A percentile compares a stretch with the other conserved stretches of the same genome.
These are phyloP conservation scores for Drosophila falleni DNA, from an alignment of 2,888 invertebrate species.

Conservation along the genomic window DNA sequence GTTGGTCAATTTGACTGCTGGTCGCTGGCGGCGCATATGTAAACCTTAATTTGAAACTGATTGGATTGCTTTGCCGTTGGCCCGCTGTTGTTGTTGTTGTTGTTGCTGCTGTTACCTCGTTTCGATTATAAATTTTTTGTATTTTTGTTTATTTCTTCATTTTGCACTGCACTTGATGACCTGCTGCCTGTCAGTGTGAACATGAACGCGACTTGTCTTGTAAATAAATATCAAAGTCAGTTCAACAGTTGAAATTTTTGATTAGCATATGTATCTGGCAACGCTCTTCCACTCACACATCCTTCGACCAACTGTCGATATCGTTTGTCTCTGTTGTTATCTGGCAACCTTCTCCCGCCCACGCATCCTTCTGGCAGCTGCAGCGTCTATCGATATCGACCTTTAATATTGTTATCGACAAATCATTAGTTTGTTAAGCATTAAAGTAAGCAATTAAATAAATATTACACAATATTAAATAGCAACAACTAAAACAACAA, in stretches of 20 bases:
- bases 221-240: background rate
- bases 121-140: constrained; percentile 39
- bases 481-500: background rate
- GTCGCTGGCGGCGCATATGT: constrained; percentile 67
- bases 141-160: constrained; percentile 39
- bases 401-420: background rate
- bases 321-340: background rate
- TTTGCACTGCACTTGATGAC: constrained; percentile 60
- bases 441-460: background rate
- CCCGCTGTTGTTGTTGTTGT: constrained; percentile 25
- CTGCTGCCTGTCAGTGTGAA: constrained; percentile 7
- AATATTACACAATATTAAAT: constrained; percentile 20
- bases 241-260: background rate
- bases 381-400: constrained; percentile 1
- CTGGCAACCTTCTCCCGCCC: background rate
- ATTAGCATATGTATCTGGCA: background rate
- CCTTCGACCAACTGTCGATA: background rate
- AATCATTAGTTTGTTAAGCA: background rate
- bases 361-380: background rate
- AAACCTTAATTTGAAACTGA: constrained; percentile 79
- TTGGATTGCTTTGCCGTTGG: constrained; percentile 68
- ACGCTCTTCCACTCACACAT: background rate
- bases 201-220: background rate
- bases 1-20: constrained; percentile 69
- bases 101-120: constrained; percentile 45